Evolutionary conservation across 2,797 vertebrate species (phyloP).

Genomic region (Anabas testudineus): DNA sequence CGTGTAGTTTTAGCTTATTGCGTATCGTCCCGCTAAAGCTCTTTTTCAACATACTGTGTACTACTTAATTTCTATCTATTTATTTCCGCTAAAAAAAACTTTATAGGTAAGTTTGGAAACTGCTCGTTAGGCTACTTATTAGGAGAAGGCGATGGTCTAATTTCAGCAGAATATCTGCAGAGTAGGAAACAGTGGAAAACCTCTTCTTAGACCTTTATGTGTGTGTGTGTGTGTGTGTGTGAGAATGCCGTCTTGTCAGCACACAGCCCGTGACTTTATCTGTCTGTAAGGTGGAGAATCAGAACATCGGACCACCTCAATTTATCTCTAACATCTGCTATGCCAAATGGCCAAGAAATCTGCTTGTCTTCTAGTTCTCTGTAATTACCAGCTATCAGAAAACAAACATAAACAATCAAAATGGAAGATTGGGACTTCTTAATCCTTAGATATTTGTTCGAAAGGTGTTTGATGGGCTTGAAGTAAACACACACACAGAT

Average conservation of each 20-base stretch:
- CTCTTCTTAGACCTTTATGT: too few relatives aligned
- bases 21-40: not conserved
- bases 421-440: not conserved
- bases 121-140: not conserved
- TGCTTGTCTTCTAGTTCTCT: constrained; percentile 36
- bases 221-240: not conserved
- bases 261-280: constrained; percentile 21
- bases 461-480: not conserved
- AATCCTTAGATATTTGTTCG: constrained; percentile 17
- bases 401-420: constrained; percentile 22
- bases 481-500: not conserved
- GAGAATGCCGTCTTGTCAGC: constrained; percentile 16
- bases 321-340: constrained; percentile 20
- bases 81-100: not conserved
- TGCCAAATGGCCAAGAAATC: constrained; percentile 20
- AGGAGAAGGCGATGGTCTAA: not conserved
- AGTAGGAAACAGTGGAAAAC: too few relatives aligned
- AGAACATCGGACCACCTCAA: constrained; percentile 38
- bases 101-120: constrained; percentile 1
- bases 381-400: constrained; percentile 5
- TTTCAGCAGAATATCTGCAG: not conserved
- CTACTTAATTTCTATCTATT: too few relatives aligned
- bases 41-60: too few relatives aligned
- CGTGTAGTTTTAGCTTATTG: not conserved
- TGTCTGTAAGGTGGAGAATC: constrained; percentile 38